phyloP scores from a whole-genome alignment of 2,797 vertebrate genomes.

The Cryptoprocta ferox region DNA sequence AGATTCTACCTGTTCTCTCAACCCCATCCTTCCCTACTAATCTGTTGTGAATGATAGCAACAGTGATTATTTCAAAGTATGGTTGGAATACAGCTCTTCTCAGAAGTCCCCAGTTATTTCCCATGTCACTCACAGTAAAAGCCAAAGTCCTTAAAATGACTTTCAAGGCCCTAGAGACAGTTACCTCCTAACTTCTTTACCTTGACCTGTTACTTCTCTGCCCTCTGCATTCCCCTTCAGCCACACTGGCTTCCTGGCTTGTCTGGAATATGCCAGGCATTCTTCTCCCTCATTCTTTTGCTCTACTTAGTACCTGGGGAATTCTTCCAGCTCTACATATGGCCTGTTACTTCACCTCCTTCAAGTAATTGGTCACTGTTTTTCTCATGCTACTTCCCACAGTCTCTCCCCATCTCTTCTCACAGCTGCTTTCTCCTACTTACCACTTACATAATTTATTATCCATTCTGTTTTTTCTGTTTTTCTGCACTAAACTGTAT shows the following conservation, averaged over 20 bases:
- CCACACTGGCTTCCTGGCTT: neutral
- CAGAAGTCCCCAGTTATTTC: neutral
- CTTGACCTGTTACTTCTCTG: neutral
- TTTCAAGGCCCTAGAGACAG: neutral
- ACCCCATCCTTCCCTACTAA: neutral
- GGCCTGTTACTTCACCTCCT: neutral
- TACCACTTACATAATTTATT: neutral
- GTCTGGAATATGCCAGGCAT: neutral
- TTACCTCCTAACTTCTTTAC: too few relatives aligned
- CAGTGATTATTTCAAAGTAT: neutral
- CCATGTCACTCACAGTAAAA: neutral
- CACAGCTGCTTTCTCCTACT: neutral
- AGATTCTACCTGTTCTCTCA: neutral
- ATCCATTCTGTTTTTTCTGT: neutral
- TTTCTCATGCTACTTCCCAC: neutral
- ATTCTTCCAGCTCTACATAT: neutral
- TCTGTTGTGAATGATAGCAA: neutral
- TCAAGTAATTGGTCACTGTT: neutral
- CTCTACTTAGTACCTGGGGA: neutral
- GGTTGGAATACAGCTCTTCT: neutral
- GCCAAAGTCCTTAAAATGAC: neutral
- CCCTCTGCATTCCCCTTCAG: neutral
- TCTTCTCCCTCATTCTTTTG: too few relatives aligned
- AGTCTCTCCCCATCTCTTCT: neutral
- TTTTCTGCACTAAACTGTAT: neutral